phyloP scores from a whole-genome alignment of 2,888 invertebrate species.

The Salpingus planirostris region DNA sequence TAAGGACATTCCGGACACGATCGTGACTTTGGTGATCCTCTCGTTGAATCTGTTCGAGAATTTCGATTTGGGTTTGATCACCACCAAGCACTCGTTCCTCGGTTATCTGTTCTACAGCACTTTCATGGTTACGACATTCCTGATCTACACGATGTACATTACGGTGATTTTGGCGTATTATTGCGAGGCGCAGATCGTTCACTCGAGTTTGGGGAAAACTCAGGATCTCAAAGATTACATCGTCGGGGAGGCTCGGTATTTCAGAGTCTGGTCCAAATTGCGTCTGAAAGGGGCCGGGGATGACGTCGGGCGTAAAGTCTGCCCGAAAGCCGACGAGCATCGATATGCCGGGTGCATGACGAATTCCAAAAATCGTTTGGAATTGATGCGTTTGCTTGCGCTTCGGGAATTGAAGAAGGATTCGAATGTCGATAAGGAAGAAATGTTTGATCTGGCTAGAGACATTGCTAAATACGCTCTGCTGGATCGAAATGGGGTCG shows the following conservation, averaged over 20 bases:
- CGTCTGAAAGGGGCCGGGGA: slow-evolving; percentile 1
- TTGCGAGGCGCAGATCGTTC: slow-evolving; percentile 1
- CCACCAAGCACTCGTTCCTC: not conserved
- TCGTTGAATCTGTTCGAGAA: slow-evolving; percentile 15
- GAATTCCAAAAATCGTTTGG: not conserved
- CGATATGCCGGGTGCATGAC: slow-evolving; percentile 4
- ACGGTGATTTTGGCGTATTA: slow-evolving; percentile 2
- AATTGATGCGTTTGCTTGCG: slow-evolving; percentile 5
- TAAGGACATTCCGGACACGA: slow-evolving; percentile 13
- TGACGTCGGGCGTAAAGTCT: not conserved
- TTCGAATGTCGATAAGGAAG: not conserved
- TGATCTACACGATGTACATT: slow-evolving; percentile 4
- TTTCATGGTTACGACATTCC: slow-evolving; percentile 18
- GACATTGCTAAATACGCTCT: not conserved
- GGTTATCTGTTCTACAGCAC: slow-evolving; percentile 4
- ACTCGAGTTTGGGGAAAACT: not conserved
- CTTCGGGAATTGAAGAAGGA: too few relatives aligned
- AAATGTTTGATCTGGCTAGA: not conserved
- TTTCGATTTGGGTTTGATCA: slow-evolving; percentile 11
- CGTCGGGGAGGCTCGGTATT: not conserved
- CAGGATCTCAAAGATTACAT: slow-evolving; percentile 4
- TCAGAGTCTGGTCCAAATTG: not conserved
- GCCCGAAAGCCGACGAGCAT: slow-evolving; percentile 4
- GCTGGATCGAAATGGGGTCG: too few relatives aligned
- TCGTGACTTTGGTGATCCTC: slow-evolving; percentile 19